These are phyloP conservation scores for Acanthosepion lycidas DNA, from an alignment of 2,888 invertebrate genomes.

Conservation along the genomic window DNA sequence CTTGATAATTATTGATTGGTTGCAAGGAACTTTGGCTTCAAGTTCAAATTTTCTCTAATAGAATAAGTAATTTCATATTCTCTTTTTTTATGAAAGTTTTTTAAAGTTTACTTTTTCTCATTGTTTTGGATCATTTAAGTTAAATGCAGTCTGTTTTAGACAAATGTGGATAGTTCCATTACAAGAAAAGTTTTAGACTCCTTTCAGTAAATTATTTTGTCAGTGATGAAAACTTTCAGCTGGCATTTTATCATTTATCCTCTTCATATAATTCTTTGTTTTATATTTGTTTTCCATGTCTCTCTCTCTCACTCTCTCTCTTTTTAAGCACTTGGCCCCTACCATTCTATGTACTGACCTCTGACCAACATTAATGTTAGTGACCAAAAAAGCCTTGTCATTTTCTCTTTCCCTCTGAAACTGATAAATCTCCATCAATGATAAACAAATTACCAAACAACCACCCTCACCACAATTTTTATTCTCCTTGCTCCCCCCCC, in stretches of 20 bases:
- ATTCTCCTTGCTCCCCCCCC: background rate
- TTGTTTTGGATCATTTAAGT: background rate
- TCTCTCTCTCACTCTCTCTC: background rate
- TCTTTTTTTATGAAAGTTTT: background rate
- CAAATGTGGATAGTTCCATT: background rate
- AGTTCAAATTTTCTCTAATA: too few relatives aligned
- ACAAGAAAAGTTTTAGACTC: background rate
- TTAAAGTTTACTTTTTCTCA: background rate
- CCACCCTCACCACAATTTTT: background rate
- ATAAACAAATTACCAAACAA: background rate
- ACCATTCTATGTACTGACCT: background rate
- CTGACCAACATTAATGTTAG: background rate
- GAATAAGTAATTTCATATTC: background rate
- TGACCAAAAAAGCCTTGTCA: background rate
- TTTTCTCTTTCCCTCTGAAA: background rate
- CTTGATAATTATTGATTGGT: too few relatives aligned
- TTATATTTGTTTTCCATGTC: background rate
- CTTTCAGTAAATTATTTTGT: background rate
- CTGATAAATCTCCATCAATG: slow-evolving; percentile 21
- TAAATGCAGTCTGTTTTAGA: background rate
- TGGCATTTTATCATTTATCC: background rate
- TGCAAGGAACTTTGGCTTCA: too few relatives aligned
- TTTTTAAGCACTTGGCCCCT: background rate
- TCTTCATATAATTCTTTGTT: background rate
- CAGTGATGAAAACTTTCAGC: background rate